Base-by-base conservation (phyloP, 2,888 invertebrate genomes). In the Ctenicera cuprea region DNA sequence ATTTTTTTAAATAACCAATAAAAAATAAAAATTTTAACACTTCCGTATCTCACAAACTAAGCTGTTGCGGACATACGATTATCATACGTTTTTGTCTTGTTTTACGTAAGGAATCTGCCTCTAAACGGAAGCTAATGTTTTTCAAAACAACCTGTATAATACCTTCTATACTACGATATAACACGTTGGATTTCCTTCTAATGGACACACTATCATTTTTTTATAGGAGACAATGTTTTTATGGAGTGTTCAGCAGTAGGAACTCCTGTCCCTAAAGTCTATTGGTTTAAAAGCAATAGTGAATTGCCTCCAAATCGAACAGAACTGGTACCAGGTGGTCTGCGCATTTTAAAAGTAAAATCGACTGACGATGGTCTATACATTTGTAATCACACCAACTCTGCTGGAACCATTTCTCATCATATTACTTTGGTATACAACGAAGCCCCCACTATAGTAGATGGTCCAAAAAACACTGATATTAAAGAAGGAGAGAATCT, bases 361-460 rank as follows among this genome's bases (percentile, higher is more conserved):
- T 87, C 89, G 0, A 86, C 88, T 9, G 94, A 94, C 84, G 90
- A 93, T 85, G 97, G 96, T 1, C 89, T 92, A 1, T 97, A 97
- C 84, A 90, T 94, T 12, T 97, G 97, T 82, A 89, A 91, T 41
- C 91, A 94, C 76, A 91, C 89, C 77, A 94, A 94, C 87, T 89
- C 90, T 7, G 77, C 80, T n/a, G 87, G 86, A 12, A 81, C 80
- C 3, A 70, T 85, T 70, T 86, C 89, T 38, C 91, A 90, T 87
- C 88, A 88, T 87, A 90, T 88, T 83, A 88, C 85, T 82, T 87
- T 86, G 78, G 87, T 82, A 80, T 90, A 88, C 81, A 88, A 85
- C 85, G 90, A 87, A 86, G 88, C 78, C 82, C 92, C 87, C 0
- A 81, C 80, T 11, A 88, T 90, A 48, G 75, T 87, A 33, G 86